Conservation (phyloP, 1,140 invertebrate genomes). For the Drosophila parabipectinata region DNA sequence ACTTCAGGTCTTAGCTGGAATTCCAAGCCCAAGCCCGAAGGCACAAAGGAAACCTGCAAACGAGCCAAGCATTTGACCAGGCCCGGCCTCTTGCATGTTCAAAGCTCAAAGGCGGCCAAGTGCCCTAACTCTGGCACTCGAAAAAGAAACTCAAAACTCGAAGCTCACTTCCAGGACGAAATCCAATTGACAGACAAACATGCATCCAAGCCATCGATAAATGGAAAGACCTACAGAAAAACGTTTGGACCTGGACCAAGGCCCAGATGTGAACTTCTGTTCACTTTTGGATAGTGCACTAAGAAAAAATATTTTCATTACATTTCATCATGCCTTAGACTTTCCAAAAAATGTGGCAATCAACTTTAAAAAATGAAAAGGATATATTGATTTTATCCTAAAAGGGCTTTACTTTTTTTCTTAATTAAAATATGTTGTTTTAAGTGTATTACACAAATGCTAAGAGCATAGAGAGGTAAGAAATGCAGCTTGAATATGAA, state of each 20-base stretch:
- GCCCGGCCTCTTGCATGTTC: conserved; percentile 35
- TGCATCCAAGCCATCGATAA: conserved; percentile 48
- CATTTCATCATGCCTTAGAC: too few relatives aligned
- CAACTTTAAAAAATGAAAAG: too few relatives aligned
- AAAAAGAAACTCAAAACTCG: conserved; percentile 39
- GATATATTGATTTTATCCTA: too few relatives aligned
- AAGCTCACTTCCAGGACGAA: conserved; percentile 46
- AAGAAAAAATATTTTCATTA: neutral
- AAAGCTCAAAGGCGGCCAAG: conserved; percentile 43
- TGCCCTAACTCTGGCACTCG: conserved; percentile 26
- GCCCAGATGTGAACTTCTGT: conserved; percentile 18
- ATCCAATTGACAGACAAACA: conserved; percentile 64
- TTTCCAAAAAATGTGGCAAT: too few relatives aligned
- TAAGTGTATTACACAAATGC: neutral
- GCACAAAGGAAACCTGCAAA: conserved; percentile 43
- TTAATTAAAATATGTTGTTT: too few relatives aligned
- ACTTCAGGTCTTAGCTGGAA: conserved; percentile 29
- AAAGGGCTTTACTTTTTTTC: too few relatives aligned
- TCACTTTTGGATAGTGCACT: conserved; percentile 13
- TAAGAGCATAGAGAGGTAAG: conserved; percentile 17
- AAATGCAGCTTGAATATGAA: conserved; percentile 42
- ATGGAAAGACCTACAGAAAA: conserved; percentile 48
- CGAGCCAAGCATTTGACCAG: conserved; percentile 33
- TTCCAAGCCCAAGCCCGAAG: conserved; percentile 23
- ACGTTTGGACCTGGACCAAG: conserved; percentile 40